Evolutionary conservation across 2,888 invertebrate species (phyloP).

Genomic region (Alsophila aescularia): DNA sequence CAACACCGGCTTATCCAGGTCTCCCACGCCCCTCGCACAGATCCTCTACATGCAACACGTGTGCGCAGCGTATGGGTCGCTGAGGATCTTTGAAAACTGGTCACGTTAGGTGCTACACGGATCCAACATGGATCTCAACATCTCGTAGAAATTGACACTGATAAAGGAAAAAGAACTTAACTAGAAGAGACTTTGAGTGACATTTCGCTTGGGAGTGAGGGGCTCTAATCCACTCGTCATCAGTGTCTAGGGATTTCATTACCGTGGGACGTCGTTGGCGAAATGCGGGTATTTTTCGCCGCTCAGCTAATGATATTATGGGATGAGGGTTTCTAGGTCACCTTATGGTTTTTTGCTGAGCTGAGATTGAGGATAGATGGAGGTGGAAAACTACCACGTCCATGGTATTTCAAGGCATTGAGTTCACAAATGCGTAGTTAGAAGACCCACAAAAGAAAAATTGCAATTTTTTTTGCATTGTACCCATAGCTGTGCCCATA

Average conservation of each 20-base stretch:
- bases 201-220: conserved; percentile 26
- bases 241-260: conserved; percentile 42
- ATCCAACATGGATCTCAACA: conserved; percentile 32
- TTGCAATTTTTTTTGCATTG: too few species aligned
- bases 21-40: conserved; percentile 11
- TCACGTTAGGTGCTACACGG: conserved; percentile 18
- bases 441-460: too few species aligned
- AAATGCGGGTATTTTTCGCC: conserved; percentile 37
- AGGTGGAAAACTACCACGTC: background rate
- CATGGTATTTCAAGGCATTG: too few species aligned
- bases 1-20: conserved; percentile 35
- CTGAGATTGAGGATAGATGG: conserved; percentile 1
- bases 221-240: conserved; percentile 36
- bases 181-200: conserved; percentile 24
- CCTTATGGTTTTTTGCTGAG: conserved; percentile 19
- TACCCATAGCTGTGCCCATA: too few species aligned
- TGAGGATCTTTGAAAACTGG: conserved; percentile 42
- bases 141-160: conserved; percentile 34
- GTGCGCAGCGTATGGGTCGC: conserved; percentile 17
- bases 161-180: conserved; percentile 39
- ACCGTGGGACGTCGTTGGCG: conserved; percentile 27
- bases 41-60: conserved; percentile 14
- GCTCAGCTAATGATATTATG: conserved; percentile 35
- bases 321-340: conserved; percentile 30
- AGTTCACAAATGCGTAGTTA: too few species aligned